These are phyloP conservation scores for Drosophila diplacantha DNA, from an alignment of 2,888 invertebrate species.

Conservation along the genomic window DNA sequence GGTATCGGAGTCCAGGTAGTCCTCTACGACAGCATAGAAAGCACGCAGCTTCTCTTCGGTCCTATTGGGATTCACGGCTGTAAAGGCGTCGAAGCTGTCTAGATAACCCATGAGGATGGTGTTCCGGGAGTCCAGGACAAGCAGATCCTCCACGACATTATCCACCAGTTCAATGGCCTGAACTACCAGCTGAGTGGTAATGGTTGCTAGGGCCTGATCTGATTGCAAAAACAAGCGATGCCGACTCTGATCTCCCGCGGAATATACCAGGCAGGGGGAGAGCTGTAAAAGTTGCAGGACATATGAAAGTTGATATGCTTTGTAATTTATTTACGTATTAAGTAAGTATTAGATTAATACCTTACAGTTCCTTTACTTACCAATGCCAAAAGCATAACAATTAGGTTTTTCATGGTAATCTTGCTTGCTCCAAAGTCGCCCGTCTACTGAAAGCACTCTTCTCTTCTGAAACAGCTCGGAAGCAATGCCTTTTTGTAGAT, in stretches of 20 bases:
- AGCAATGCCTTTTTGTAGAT: constrained; percentile 27
- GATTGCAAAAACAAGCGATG: constrained; percentile 49
- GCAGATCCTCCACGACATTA: constrained; percentile 53
- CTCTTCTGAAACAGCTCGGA: constrained; percentile 13
- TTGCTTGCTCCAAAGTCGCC: constrained; percentile 32
- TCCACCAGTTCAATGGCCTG: constrained; percentile 55
- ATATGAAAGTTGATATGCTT: not conserved
- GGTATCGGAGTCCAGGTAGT: constrained; percentile 50
- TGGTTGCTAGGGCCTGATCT: constrained; percentile 42
- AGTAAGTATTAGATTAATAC: no score
- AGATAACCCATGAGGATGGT: constrained; percentile 41
- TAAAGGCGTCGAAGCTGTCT: constrained; percentile 43
- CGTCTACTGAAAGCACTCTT: constrained; percentile 40
- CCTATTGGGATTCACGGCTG: constrained; percentile 30
- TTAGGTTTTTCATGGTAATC: constrained; percentile 35
- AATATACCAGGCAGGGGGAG: not conserved
- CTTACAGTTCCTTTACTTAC: constrained; percentile 25
- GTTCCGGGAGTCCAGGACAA: constrained; percentile 56
- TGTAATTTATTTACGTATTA: not conserved
- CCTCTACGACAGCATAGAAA: constrained; percentile 47
- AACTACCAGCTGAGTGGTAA: constrained; percentile 45
- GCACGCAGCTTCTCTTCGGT: constrained; percentile 38
- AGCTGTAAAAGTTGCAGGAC: not conserved
- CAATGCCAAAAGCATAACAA: constrained; percentile 14
- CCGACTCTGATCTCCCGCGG: constrained; percentile 49